Conservation (phyloP, 2,113 vertebrate genomes). For the Ctenomys sociabilis region DNA sequence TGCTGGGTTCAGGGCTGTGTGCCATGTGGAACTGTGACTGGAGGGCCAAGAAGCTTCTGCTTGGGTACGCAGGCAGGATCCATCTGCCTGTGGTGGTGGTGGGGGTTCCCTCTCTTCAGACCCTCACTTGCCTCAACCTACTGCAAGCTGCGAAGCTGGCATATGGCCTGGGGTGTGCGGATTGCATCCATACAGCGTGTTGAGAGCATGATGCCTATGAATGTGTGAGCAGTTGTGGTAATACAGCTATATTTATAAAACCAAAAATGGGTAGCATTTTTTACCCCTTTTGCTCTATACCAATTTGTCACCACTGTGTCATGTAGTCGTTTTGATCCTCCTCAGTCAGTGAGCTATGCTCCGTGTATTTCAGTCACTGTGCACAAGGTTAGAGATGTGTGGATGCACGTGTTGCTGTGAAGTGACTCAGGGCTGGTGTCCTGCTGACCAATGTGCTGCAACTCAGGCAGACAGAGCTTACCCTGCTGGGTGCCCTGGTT, state of each 20-base stretch:
- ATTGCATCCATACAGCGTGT: not conserved
- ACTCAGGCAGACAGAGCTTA: not conserved
- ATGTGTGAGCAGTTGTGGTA: not conserved
- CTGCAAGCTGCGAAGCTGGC: rapidly evolving
- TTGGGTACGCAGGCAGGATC: not conserved
- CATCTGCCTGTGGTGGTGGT: not conserved
- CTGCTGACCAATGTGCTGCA: not conserved
- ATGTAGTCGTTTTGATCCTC: not conserved
- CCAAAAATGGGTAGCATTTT: not conserved
- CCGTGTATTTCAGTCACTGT: not conserved
- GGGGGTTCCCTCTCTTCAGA: not conserved
- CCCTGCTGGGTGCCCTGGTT: not conserved
- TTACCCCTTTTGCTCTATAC: not conserved
- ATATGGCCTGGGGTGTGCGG: not conserved
- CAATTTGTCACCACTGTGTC: not conserved
- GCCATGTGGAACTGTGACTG: not conserved
- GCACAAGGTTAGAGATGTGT: not conserved
- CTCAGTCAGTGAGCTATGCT: not conserved
- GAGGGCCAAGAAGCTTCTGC: not conserved
- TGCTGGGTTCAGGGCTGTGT: not conserved
- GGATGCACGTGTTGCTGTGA: not conserved
- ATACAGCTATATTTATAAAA: not conserved
- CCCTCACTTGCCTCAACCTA: not conserved
- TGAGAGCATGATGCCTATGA: not conserved
- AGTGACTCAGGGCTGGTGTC: not conserved